phyloP scores from a whole-genome alignment of 2,797 vertebrate genomes.

The Catamblyrhynchus diadema region DNA sequence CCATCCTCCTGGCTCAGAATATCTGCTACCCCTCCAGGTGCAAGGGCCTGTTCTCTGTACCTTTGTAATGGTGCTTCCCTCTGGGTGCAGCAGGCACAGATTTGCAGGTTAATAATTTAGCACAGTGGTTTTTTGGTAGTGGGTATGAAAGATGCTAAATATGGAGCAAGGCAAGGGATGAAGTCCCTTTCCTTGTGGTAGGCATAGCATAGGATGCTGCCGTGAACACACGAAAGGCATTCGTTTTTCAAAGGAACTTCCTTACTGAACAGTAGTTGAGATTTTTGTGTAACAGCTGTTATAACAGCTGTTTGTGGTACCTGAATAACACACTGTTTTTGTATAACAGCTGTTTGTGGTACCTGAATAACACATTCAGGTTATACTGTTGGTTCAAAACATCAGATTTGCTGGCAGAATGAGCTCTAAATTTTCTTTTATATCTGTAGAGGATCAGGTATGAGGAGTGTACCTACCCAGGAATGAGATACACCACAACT shows the following conservation, averaged over 20 bases:
- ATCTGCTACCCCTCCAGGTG: background rate
- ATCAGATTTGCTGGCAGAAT: background rate
- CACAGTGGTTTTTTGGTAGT: background rate
- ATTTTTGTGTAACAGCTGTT: background rate
- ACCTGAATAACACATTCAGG: background rate
- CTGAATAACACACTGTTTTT: background rate
- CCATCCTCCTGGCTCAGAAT: background rate
- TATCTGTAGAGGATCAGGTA: background rate
- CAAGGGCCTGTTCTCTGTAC: background rate
- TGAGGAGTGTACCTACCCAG: background rate
- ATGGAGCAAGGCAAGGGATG: background rate
- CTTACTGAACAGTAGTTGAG: background rate
- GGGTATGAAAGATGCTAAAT: background rate
- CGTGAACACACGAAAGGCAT: background rate
- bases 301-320: background rate
- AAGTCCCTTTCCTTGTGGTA: background rate
- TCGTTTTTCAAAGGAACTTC: background rate
- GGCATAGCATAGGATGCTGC: background rate
- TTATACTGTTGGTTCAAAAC: background rate
- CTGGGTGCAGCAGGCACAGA: background rate
- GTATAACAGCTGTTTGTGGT: background rate
- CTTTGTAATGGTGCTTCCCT: background rate
- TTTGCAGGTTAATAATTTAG: slow-evolving; percentile 1
- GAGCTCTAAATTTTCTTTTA: background rate
- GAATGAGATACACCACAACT: background rate